A percentile compares a stretch with the other conserved stretches of the same genome.
Conservation (phyloP, 2,888 invertebrate genomes). For the Drosophila acutilabella region DNA sequence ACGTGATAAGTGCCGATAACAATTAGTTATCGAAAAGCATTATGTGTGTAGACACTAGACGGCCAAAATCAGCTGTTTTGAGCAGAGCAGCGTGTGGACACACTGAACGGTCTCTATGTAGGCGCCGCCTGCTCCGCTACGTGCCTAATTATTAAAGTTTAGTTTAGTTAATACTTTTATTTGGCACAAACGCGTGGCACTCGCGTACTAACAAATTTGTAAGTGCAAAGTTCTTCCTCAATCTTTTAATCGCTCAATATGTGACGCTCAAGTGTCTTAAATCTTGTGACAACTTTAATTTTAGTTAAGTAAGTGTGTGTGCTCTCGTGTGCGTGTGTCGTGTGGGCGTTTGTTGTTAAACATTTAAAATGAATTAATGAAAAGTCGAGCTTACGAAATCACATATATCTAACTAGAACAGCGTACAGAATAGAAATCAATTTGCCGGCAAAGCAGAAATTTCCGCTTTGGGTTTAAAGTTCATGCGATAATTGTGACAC, state of each 20-base stretch:
- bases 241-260: neutral
- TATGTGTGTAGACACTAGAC: slow-evolving; percentile 35
- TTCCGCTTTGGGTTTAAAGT: neutral
- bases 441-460: neutral
- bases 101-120: slow-evolving; percentile 53
- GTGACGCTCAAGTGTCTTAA: slow-evolving; percentile 6
- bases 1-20: slow-evolving; percentile 60
- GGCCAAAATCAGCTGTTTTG: slow-evolving; percentile 35
- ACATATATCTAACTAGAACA: neutral
- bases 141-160: slow-evolving; percentile 61
- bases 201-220: slow-evolving; percentile 43
- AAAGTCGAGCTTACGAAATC: slow-evolving; percentile 25
- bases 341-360: slow-evolving; percentile 53
- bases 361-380: slow-evolving; percentile 8
- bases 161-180: slow-evolving; percentile 64
- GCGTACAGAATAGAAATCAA: neutral
- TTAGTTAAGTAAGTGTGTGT: neutral
- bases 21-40: slow-evolving; percentile 11
- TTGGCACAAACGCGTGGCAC: slow-evolving; percentile 38
- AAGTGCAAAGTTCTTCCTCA: slow-evolving; percentile 27
- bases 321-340: neutral
- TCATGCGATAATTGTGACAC: slow-evolving; percentile 8
- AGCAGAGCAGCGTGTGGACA: slow-evolving; percentile 32
- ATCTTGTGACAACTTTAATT: slow-evolving; percentile 15
- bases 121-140: slow-evolving; percentile 46